Evolutionary conservation across 2,113 vertebrate genomes (phyloP), one percentile per base, ranked within the genome.

Genomic region (Miniopterus natalensis): DNA sequence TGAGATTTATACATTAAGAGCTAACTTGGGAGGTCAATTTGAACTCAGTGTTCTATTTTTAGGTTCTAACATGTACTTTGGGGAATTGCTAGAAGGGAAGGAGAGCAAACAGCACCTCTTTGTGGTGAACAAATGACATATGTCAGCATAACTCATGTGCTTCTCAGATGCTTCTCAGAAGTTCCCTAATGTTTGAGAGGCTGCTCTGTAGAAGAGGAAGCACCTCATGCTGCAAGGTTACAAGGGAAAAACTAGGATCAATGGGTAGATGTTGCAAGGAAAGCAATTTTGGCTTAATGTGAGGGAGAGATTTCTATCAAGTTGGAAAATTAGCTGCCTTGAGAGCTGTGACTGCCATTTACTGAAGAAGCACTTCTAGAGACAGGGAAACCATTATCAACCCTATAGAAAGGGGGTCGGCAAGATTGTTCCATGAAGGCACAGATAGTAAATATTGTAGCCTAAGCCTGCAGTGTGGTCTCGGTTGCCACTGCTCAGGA

Each of bases 201-300:
- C n/a, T 91, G 25, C 17, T 78, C 12, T 59, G 15, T 12, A n/a
- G 18, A 77, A 79, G 25, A 78, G 55, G 40, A 66, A 25, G 14
- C 13, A 78, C 61, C 21, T 29, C 59, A 31, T 36, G 9, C 45
- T 83, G 6, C 65, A 53, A 93, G 12, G 55, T 78, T 77, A 45
- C 9, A 47, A 12, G 3, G 31, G 3, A 25, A 90, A 42, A 71
- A 36, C 8, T 49, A 61, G 36, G 20, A 78, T 87, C 83, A 20
- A 40, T 31, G 4, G 40, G 29, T 4, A 95, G 42, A 73, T 65
- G 42, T 45, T 88, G 40, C 27, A 27, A 18, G 27, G 14, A 91
- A 84, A 78, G 45, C 55, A 17, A 95, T n/a, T 84, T 57, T n/a
- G 45, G 47, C 21, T 96, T 91, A 91, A 83, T 71, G 23, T 59